phyloP scores from a whole-genome alignment of 2,888 invertebrate species.

The Syrista parreyssii region DNA sequence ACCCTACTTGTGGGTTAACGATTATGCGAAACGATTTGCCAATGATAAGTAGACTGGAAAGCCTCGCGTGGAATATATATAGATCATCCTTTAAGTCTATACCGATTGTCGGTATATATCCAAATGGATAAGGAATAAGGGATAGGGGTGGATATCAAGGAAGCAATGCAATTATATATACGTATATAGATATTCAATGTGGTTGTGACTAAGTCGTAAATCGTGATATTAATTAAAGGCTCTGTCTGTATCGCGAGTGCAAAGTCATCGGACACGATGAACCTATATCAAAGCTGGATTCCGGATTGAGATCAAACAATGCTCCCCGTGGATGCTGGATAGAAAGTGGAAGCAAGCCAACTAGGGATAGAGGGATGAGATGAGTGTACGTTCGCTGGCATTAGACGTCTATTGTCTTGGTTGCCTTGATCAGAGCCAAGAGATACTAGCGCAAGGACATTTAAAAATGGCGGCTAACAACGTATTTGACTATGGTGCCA shows the following conservation, averaged over 20 bases:
- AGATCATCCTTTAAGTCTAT: neutral
- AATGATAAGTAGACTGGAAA: neutral
- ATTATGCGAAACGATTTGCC: neutral
- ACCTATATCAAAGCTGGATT: slow-evolving; percentile 23
- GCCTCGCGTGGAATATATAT: neutral
- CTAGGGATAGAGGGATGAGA: neutral
- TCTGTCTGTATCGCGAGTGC: slow-evolving; percentile 5
- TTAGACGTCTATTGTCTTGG: slow-evolving; percentile 42
- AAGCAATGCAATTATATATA: neutral
- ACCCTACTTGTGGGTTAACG: neutral
- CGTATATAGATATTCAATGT: neutral
- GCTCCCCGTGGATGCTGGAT: slow-evolving; percentile 10
- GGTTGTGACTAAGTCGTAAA: neutral
- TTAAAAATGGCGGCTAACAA: neutral
- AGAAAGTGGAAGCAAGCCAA: neutral
- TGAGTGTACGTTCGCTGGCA: slow-evolving; percentile 26
- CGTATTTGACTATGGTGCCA: neutral
- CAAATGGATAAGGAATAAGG: too few species aligned
- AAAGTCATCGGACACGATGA: slow-evolving; percentile 17
- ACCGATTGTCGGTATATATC: neutral
- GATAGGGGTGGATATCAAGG: neutral
- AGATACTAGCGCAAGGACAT: neutral
- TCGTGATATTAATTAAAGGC: slow-evolving; percentile 8
- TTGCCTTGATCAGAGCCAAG: slow-evolving; percentile 3
- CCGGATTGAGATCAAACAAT: slow-evolving; percentile 31